Evolutionary conservation across 2,113 vertebrate genomes (phyloP), one percentile per base, ranked within the genome.

Genomic region (Callithrix jacchus): DNA sequence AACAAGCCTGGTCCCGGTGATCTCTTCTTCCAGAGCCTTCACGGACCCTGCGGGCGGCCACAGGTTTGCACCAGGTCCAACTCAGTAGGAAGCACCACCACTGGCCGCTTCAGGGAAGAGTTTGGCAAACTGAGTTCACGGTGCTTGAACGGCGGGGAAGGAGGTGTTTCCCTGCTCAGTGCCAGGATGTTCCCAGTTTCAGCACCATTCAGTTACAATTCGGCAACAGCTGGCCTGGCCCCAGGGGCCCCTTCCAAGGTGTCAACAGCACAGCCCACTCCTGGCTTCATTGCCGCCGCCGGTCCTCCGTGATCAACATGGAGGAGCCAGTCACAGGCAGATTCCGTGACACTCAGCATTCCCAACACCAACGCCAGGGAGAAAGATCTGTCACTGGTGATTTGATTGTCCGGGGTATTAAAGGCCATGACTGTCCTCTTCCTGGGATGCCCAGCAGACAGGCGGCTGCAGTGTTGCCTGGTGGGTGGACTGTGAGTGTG

Each of bases 391-490:
- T 5, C 35, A 20, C 21, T 16, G 82, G n/a, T 3, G 35, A 54
- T 14, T 14, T 6, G 82, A n/a, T 49, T 6, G 5, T 52, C 35
- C 42, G 27, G 30, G 61, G 61, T 13, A 52, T 11, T 74, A 25
- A 10, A 66, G 40, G 37, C 83, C n/a, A 2, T 1, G 3, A 8
- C 4, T 56, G 27, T 47, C 85, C 74, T 61, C 64, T 37, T 32
- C 45, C 32, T 3, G 35, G 56, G 3, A 35, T 21, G 35, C 49
- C 30, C 7, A 0, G 23, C 66, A 17, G 27, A 71, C 58, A 16
- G 8, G 2, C 5, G 2, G 3, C 32, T 5, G 66, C 21, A 32
- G 58, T 58, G 21, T 5, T 1, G 5, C 20, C 42, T 2, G 13
- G 27, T 30, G 5, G 27, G 27, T 64, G 61, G 27, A 32, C 27